phyloP scores from a whole-genome alignment of 2,888 invertebrate species.

The Napeogenes inachia region DNA sequence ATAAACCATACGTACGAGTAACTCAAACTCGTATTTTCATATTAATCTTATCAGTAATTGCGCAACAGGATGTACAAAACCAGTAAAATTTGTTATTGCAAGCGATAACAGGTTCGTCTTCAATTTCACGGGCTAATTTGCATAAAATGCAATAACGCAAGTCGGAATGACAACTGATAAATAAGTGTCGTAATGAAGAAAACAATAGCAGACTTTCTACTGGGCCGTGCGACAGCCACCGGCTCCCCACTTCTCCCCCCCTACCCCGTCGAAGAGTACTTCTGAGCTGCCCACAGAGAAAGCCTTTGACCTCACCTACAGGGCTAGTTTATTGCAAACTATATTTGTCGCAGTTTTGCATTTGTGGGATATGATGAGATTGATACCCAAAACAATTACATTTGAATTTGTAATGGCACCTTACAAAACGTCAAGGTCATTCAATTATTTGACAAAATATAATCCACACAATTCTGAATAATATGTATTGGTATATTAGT shows the following conservation, averaged over 20 bases:
- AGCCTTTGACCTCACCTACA: conserved; percentile 69
- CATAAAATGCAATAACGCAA: conserved; percentile 56
- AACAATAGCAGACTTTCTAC: conserved; percentile 70
- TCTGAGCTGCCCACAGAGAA: conserved; percentile 58
- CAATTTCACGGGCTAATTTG: conserved; percentile 44
- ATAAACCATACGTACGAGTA: neutral
- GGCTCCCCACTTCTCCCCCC: conserved; percentile 34
- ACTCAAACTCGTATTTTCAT: neutral
- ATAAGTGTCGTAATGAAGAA: conserved; percentile 70
- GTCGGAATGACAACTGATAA: conserved; percentile 61
- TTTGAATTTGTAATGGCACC: conserved; percentile 8
- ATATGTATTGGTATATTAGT: no score
- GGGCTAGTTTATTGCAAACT: conserved; percentile 52
- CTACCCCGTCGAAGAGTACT: conserved; percentile 38
- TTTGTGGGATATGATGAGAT: conserved; percentile 28
- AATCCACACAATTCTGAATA: neutral
- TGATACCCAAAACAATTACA: conserved; percentile 14
- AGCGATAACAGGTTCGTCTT: conserved; percentile 28
- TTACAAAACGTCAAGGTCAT: conserved; percentile 20
- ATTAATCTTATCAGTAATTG: neutral
- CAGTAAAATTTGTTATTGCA: conserved; percentile 17
- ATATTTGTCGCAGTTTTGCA: conserved; percentile 54
- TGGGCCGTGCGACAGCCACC: conserved; percentile 48
- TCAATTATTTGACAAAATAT: neutral
- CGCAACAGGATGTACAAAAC: conserved; percentile 19